Conservation (phyloP, 2,113 vertebrate genomes). For the Orthonyx spaldingii region DNA sequence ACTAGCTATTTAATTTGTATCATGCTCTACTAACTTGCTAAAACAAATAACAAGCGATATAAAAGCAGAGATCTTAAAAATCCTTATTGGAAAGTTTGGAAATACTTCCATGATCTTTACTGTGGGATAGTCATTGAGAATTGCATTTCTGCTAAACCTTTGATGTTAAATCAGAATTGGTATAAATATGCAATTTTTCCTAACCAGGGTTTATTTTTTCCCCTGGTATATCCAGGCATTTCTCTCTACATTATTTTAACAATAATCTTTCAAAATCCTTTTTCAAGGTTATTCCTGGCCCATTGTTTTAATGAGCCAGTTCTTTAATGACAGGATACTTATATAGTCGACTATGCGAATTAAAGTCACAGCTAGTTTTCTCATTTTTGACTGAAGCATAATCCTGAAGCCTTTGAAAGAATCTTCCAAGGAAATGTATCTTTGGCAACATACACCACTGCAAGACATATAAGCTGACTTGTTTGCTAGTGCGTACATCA, state of each 20-base stretch:
- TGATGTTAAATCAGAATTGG: neutral
- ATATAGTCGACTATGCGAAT: neutral
- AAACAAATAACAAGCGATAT: neutral
- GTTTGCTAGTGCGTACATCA: neutral
- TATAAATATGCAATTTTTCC: neutral
- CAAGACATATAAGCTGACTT: neutral
- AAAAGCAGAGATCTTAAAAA: neutral
- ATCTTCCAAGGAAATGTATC: neutral
- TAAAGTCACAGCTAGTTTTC: neutral
- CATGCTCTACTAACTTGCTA: neutral
- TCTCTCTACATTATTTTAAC: neutral
- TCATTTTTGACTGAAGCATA: neutral
- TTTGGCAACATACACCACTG: neutral
- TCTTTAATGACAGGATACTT: neutral
- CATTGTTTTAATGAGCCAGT: neutral
- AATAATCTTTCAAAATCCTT: neutral
- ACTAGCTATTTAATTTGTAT: neutral
- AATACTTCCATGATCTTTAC: neutral
- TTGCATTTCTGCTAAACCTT: neutral
- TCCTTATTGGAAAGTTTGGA: neutral
- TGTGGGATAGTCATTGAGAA: neutral
- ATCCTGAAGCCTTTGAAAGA: neutral
- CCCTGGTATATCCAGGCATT: neutral
- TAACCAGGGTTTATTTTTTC: neutral
- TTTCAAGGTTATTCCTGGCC: neutral